Conservation (phyloP, 2,113 vertebrate species). For the Heptranchias perlo region DNA sequence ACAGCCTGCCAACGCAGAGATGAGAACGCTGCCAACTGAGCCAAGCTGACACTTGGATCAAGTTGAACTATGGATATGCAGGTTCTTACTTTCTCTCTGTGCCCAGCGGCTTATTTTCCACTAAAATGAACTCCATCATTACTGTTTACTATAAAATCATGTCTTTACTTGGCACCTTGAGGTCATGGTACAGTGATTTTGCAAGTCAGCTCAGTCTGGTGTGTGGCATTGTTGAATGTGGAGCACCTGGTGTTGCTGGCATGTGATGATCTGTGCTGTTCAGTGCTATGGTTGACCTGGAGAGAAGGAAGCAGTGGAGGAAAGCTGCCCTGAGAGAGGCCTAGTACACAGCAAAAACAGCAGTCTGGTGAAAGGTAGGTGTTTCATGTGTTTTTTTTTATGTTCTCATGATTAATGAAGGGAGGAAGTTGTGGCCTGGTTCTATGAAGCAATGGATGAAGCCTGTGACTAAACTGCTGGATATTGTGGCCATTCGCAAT, state of each 20-base stretch:
- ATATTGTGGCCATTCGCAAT: neutral
- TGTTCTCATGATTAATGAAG: neutral
- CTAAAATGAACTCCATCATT: neutral
- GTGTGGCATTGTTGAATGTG: neutral
- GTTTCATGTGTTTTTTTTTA: neutral
- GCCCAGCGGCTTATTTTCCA: neutral
- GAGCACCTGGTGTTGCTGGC: neutral
- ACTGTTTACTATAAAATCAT: neutral
- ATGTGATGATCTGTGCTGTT: neutral
- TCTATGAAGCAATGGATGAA: neutral
- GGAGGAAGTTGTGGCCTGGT: neutral
- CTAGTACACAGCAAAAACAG: neutral
- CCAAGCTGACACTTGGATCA: neutral
- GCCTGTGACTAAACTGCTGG: neutral
- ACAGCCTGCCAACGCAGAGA: neutral
- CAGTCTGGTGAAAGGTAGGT: neutral
- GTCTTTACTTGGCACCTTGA: neutral
- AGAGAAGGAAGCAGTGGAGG: neutral
- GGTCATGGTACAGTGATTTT: neutral
- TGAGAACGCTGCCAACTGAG: neutral
- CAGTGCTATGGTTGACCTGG: neutral
- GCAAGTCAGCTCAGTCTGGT: neutral
- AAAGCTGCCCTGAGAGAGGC: neutral
- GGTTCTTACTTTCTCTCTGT: neutral
- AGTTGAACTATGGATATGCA: neutral